Conservation (phyloP, 2,888 invertebrate species). For the Pristionchus mayeri region DNA sequence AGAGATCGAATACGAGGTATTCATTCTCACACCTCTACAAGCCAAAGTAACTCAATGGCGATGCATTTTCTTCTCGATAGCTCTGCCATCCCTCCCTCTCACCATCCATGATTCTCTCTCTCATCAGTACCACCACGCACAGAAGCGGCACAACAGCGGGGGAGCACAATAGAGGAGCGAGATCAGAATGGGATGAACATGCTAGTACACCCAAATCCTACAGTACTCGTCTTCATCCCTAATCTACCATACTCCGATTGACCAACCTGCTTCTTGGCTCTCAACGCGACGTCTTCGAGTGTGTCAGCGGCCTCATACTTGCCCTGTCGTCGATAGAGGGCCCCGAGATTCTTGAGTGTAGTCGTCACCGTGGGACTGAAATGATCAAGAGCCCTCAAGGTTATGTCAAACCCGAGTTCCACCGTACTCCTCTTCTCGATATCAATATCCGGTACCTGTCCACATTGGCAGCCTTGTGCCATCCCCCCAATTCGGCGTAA, state of each 20-base stretch:
- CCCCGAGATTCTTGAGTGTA: constrained; percentile 97
- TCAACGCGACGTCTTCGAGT: constrained; percentile 95
- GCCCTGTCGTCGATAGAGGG: constrained; percentile 96
- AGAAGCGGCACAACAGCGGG: neutral
- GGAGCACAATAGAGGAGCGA: neutral
- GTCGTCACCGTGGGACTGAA: constrained; percentile 94
- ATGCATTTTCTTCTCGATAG: too few relatives aligned
- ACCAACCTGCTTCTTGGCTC: constrained; percentile 91
- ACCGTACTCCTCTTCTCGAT: neutral
- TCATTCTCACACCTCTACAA: too few relatives aligned
- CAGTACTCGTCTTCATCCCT: neutral
- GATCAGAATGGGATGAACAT: too few relatives aligned
- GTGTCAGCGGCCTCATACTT: constrained; percentile 99
- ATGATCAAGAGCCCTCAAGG: too few relatives aligned
- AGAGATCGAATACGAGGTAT: too few relatives aligned
- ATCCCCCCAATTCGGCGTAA: constrained; percentile 81
- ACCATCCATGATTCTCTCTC: too few relatives aligned
- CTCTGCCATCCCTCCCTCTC: too few relatives aligned
- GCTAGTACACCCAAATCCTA: neutral
- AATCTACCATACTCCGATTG: constrained; percentile 75
- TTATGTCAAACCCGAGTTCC: too few relatives aligned
- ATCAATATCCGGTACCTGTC: constrained; percentile 79
- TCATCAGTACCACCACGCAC: neutral
- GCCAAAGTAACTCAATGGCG: too few relatives aligned
- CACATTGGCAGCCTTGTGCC: constrained; percentile 98